Base-by-base conservation (phyloP, 2,797 vertebrate genomes). In the Anas acuta region DNA sequence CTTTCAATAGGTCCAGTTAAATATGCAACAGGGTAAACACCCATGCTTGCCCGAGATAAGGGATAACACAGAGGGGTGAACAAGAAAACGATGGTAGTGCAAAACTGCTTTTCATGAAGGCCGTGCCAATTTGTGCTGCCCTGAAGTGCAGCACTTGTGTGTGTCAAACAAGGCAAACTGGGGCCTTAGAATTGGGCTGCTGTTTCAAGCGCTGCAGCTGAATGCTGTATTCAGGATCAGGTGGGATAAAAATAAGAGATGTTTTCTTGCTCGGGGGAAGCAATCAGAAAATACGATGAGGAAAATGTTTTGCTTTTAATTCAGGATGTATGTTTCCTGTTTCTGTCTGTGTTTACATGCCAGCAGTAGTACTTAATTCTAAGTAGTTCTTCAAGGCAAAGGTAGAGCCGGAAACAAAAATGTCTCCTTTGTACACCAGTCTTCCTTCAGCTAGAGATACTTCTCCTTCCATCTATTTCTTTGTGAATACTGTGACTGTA, bases 41-140 rank as follows among this genome's bases (percentile, higher is more conserved):
- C 25, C 13, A 6, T 5, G 2, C 35, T 79, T 0, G 0, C n/a
- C 28, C 11, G 20, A 60, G 74, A 45, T 45, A 70, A 47, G 15
- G 43, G 45, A 12, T 66, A 82, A 69, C 6, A 2, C 10, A 19
- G 60, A 70, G 5, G 3, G 43, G 26, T 23, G 47, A 56, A 30
- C 18, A 69, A 87, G 66, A 58, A 56, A 37, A 64, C 5, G 7
- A 43, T 41, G 54, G 37, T 15, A 32, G 51, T 6, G 58, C 47
- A 71, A 71, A 90, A n/a, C 3, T 64, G 13, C 35, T 89, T 90
- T 74, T 90, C 51, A 7, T 76, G 16, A 62, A 58, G 62, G 18
- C 72, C 33, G 33, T 35, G 54, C 39, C 57, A 30, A 65, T 25
- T 82, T 67, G 22, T 83, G 47, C 64, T 28, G 74, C 4, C 26